These are phyloP conservation scores for Cyaniris semiargus DNA, from an alignment of 2,888 invertebrate genomes.

Conservation along the genomic window DNA sequence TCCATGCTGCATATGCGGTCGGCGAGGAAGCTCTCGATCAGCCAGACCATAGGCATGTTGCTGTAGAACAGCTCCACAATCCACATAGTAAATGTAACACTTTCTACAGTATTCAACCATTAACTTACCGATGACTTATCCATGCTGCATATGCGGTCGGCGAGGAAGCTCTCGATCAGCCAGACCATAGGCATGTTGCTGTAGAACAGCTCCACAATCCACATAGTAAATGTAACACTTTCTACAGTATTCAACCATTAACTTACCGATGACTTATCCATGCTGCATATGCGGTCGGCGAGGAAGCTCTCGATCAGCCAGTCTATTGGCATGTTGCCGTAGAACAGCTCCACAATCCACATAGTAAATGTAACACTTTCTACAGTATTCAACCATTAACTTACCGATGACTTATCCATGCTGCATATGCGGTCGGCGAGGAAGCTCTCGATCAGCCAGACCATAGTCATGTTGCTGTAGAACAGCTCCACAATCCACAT, in stretches of 20 bases:
- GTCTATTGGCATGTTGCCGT: conserved; percentile 90
- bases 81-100: too few species aligned
- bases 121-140: conserved; percentile 85
- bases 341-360: too few species aligned
- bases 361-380: too few species aligned
- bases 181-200: conserved; percentile 94
- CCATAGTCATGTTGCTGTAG: conserved; percentile 87
- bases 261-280: conserved; percentile 86
- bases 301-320: conserved; percentile 96
- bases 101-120: too few species aligned
- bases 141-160: conserved; percentile 93
- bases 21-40: conserved; percentile 92
- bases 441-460: conserved; percentile 96
- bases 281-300: conserved; percentile 92
- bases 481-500: too few species aligned
- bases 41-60: conserved; percentile 93
- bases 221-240: too few species aligned
- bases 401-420: conserved; percentile 86
- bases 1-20: conserved; percentile 93
- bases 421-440: conserved; percentile 94
- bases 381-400: conserved; percentile 44
- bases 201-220: conserved; percentile 64
- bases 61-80: conserved; percentile 64
- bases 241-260: too few species aligned
- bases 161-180: conserved; percentile 93